A percentile compares a stretch with the other conserved stretches of the same genome.
Conservation (phyloP, 2,888 invertebrate genomes). For the Melanostoma scalare region DNA sequence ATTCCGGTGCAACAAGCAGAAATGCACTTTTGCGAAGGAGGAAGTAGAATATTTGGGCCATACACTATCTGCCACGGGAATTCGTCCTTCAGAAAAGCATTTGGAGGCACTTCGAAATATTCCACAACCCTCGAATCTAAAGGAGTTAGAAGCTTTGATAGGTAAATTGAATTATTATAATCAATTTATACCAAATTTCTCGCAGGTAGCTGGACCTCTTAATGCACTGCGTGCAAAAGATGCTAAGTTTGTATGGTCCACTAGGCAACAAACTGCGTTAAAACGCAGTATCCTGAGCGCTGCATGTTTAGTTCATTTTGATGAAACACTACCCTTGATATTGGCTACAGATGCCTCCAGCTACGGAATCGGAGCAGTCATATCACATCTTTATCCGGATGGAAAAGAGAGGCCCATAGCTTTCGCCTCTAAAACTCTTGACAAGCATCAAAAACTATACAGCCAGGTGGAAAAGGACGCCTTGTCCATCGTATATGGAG, state of each 20-base stretch:
- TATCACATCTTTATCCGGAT: conserved; percentile 49
- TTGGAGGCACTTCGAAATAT: conserved; percentile 39
- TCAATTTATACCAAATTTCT: too few relatives aligned
- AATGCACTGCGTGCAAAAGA: too few relatives aligned
- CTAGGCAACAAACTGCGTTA: conserved; percentile 27
- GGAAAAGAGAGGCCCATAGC: conserved; percentile 8
- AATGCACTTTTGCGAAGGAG: conserved; percentile 49
- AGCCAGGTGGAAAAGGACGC: too few relatives aligned
- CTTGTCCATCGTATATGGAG: conserved; percentile 32
- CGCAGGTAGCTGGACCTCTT: too few relatives aligned
- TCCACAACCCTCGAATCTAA: neutral
- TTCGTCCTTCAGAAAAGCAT: conserved; percentile 53
- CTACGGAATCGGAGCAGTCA: conserved; percentile 51
- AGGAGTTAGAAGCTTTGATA: conserved; percentile 9
- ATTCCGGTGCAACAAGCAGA: conserved; percentile 47
- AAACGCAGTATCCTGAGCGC: conserved; percentile 24
- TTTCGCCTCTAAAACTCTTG: too few relatives aligned
- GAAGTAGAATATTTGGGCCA: conserved; percentile 67
- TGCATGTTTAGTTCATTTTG: conserved; percentile 40
- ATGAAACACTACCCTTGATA: conserved; percentile 41
- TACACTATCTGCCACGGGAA: conserved; percentile 50
- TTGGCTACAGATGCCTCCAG: conserved; percentile 60
- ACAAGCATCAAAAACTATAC: too few relatives aligned
- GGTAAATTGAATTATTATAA: too few relatives aligned
- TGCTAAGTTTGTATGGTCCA: conserved; percentile 30